These are phyloP conservation scores for Pseudonaja textilis DNA, from an alignment of 2,113 vertebrate genomes.

Conservation along the genomic window DNA sequence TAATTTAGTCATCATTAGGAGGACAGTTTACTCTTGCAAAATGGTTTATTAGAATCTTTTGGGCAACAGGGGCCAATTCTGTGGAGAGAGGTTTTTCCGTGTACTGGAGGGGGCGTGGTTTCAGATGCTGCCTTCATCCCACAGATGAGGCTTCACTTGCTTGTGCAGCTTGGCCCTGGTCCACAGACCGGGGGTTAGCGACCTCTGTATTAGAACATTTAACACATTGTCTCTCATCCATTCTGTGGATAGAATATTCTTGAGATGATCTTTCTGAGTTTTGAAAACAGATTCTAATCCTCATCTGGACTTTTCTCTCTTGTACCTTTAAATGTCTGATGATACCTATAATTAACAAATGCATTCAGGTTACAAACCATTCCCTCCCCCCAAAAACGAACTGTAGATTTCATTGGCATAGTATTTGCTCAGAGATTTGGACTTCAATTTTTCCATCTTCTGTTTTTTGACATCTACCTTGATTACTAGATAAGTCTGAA, in stretches of 20 bases:
- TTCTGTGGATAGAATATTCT: background rate
- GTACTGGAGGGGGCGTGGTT: no score
- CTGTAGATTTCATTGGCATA: background rate
- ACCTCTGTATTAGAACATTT: background rate
- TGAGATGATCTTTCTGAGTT: background rate
- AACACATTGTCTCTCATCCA: background rate
- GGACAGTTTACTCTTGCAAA: slow-evolving; percentile 11
- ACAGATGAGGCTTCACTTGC: no score
- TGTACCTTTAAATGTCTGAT: background rate
- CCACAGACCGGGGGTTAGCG: no score
- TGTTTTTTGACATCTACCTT: background rate
- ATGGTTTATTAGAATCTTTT: background rate
- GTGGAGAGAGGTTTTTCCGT: no score
- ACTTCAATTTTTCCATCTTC: background rate
- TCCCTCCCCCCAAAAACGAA: background rate
- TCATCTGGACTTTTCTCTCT: background rate
- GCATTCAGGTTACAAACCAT: background rate
- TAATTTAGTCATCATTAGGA: slow-evolving; percentile 1
- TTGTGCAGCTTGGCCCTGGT: no score
- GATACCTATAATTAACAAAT: background rate
- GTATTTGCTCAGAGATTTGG: background rate
- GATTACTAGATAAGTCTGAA: background rate
- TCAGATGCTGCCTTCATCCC: no score
- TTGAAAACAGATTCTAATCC: background rate
- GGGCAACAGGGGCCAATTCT: no score